Conservation (phyloP, 2,888 invertebrate species). For the Himalopsyche tibetana region DNA sequence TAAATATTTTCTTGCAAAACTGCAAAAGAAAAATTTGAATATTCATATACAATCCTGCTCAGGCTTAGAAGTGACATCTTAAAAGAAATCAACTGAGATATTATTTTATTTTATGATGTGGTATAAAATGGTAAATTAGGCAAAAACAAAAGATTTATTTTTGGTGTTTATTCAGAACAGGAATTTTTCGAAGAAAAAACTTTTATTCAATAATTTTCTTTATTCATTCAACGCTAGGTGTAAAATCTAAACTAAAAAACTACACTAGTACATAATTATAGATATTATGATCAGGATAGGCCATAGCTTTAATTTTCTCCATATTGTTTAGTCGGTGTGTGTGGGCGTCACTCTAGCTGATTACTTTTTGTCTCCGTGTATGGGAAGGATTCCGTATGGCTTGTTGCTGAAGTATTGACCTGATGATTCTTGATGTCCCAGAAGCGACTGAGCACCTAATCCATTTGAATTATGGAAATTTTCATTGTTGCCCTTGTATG, state of each 20-base stretch:
- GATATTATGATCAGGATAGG: constrained; percentile 18
- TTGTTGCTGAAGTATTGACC: constrained; percentile 78
- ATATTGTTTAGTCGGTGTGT: background rate
- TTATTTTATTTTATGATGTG: too few relatives aligned
- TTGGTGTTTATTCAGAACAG: too few relatives aligned
- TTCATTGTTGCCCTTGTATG: constrained; percentile 78
- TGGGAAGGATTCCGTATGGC: constrained; percentile 76
- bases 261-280: constrained; percentile 28
- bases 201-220: background rate
- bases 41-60: too few relatives aligned
- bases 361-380: constrained; percentile 68
- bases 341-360: background rate
- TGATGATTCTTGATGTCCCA: constrained; percentile 79
- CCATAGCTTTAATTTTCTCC: constrained; percentile 33
- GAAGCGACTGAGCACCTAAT: constrained; percentile 78
- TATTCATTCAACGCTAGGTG: constrained; percentile 7
- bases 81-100: too few relatives aligned
- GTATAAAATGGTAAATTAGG: too few relatives aligned
- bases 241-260: constrained; percentile 16
- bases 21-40: too few relatives aligned
- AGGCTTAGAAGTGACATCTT: too few relatives aligned
- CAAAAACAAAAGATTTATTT: too few relatives aligned
- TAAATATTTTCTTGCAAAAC: too few relatives aligned
- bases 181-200: too few relatives aligned
- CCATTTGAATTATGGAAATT: constrained; percentile 79